Evolutionary conservation across 1,140 invertebrate genomes (phyloP).

Genomic region (Atta colombica): DNA sequence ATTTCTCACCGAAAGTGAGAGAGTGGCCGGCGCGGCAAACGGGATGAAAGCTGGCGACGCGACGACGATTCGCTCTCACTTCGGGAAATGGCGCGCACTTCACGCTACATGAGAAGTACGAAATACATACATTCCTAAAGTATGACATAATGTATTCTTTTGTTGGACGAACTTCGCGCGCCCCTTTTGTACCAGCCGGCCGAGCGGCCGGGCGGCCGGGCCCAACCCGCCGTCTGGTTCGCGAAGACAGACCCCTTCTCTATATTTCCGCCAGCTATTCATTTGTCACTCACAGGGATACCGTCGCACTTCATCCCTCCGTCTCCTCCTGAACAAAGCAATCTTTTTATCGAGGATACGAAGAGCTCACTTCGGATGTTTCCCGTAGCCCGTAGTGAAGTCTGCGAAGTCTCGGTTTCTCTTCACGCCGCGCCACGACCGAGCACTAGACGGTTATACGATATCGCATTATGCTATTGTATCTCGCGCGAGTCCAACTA

Average conservation of each 20-base stretch:
- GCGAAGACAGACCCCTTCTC: slow-evolving; percentile 25
- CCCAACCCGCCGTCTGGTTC: slow-evolving; percentile 3
- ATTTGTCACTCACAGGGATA: neutral
- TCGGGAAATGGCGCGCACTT: slow-evolving; percentile 23
- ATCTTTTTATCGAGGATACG: slow-evolving; percentile 6
- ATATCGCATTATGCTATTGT: slow-evolving; percentile 35
- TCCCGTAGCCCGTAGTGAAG: slow-evolving; percentile 1
- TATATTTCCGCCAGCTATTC: slow-evolving; percentile 9
- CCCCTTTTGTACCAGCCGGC: slow-evolving; percentile 23
- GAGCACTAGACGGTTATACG: neutral
- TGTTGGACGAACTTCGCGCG: slow-evolving; percentile 12
- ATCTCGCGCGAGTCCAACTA: neutral
- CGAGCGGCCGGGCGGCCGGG: neutral
- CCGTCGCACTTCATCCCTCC: neutral
- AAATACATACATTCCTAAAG: neutral
- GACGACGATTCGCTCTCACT: slow-evolving; percentile 28
- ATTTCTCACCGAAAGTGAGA: neutral
- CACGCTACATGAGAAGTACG: neutral
- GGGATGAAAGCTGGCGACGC: neutral
- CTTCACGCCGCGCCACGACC: neutral
- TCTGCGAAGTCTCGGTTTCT: slow-evolving; percentile 11
- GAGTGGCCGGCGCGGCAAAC: neutral
- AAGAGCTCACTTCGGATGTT: neutral
- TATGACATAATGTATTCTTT: slow-evolving; percentile 46
- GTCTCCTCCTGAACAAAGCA: slow-evolving; percentile 34